Evolutionary conservation across 2,888 invertebrate species (phyloP), one percentile per base, ranked within the genome.

Genomic region (Lypha dubia): DNA sequence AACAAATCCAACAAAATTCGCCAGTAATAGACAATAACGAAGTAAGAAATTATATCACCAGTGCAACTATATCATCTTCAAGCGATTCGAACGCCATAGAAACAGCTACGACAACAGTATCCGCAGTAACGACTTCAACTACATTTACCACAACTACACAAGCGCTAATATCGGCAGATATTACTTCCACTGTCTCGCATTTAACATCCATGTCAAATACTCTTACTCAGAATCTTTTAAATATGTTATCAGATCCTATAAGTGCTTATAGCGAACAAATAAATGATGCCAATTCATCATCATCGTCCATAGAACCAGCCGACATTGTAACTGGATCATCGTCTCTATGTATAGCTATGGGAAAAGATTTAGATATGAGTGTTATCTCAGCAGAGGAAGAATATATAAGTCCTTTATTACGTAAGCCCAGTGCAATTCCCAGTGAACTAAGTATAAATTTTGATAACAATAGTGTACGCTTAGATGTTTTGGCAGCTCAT

Each of bases 171-270:
- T 24, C 24, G 51, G 11, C 70, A 62, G 49, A 63, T 56, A 49
- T 51, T 15, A 41, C 62, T 6, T 6, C 76, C 17, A 51, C 51
- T 35, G 58, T 62, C 9, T 74, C 84, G 6, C 68, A 71, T 32
- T 56, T 87, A n/a, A 77, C 87, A n/a, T 81, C 87, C 38, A 92
- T 92, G 91, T 92, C 92, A 3, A 92, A 92, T 82, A 92, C 92
- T 20, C 86, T 92, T 15, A 90, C 92, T 24, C 92, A 92, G 67
- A 91, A 92, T 87, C 84, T 92, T 51, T 88, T 92, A 5, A 92
- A 92, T 80, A 91, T 92, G 90, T 87, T 92, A 5, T 91, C 91
- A 20, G 91, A 92, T 88, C 92, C 92, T 2, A 91, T 92, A 13
- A 91, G 91, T 85, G 90, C 91, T 5, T 92, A 92, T 53, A 92